Evolutionary conservation across 2,888 invertebrate species (phyloP).

Genomic region (Phyllotreta cruciferae): DNA sequence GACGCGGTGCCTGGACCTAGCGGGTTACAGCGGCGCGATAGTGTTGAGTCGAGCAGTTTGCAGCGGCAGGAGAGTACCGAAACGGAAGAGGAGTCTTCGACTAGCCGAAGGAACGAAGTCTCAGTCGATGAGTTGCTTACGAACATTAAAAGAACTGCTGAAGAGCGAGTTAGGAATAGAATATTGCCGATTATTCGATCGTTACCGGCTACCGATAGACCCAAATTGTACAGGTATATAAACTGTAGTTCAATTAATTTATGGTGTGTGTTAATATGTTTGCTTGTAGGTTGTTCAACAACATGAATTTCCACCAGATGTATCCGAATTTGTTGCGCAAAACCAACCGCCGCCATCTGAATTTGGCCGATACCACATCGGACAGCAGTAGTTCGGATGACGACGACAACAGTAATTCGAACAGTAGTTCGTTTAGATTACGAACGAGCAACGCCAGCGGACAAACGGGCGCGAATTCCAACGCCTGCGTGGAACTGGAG

Average conservation of each 20-base stretch:
- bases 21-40: conserved; percentile 1
- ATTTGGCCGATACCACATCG: conserved; percentile 48
- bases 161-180: conserved; percentile 48
- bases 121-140: conserved; percentile 42
- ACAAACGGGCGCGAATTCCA: conserved; percentile 13
- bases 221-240: conserved; percentile 48
- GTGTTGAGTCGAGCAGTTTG: background rate
- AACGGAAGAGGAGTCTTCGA: conserved; percentile 24
- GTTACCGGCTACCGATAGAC: conserved; percentile 49
- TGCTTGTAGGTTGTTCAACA: conserved; percentile 46
- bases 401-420: conserved; percentile 23
- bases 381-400: conserved; percentile 52
- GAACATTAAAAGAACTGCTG: conserved; percentile 48
- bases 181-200: conserved; percentile 51
- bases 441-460: background rate
- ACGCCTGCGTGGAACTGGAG: conserved; percentile 46
- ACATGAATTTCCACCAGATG: conserved; percentile 47
- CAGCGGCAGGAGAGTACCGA: conserved; percentile 22
- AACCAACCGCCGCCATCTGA: conserved; percentile 37
- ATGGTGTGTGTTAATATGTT: background rate
- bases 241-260: conserved; percentile 10
- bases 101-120: background rate
- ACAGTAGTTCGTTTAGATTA: background rate
- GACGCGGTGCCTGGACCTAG: background rate
- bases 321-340: conserved; percentile 49